Conservation (phyloP, 2,797 vertebrate species). For the Spondyliosoma cantharus region DNA sequence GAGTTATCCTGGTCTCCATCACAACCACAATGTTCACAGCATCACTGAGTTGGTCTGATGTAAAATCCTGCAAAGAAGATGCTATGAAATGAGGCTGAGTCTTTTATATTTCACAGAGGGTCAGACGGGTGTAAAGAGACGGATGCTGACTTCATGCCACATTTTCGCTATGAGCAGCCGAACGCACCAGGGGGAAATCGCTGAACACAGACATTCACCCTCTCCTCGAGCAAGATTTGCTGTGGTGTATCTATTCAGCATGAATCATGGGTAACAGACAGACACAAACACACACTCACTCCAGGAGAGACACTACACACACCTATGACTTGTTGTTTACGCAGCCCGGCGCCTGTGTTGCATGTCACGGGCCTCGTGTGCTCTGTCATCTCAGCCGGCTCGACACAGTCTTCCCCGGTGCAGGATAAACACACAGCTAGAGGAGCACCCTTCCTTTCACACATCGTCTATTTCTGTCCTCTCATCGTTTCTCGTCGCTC, state of each 20-base stretch:
- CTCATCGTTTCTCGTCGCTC: constrained; percentile 16
- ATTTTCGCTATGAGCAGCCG: constrained; percentile 39
- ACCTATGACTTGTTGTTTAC: constrained; percentile 30
- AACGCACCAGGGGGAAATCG: constrained; percentile 9
- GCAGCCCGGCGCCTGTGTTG: constrained; percentile 17
- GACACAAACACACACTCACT: constrained; percentile 5
- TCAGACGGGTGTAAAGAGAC: constrained; percentile 49
- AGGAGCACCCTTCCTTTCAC: constrained; percentile 35
- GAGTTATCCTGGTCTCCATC: constrained; percentile 40
- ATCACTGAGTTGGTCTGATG: constrained; percentile 10
- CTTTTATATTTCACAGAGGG: constrained; percentile 33
- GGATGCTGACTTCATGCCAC: constrained; percentile 50
- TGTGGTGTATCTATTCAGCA: constrained; percentile 48
- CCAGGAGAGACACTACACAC: constrained; percentile 1
- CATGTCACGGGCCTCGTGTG: constrained; percentile 47
- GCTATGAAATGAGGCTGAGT: constrained; percentile 9
- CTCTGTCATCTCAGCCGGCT: constrained; percentile 62
- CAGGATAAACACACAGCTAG: constrained; percentile 69
- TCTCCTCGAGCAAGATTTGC: constrained; percentile 30
- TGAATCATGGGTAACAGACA: constrained; percentile 12
- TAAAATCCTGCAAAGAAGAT: constrained; percentile 28
- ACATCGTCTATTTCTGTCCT: constrained; percentile 32
- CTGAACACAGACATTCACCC: constrained; percentile 24
- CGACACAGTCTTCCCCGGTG: constrained; percentile 53
- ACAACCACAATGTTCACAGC: constrained; percentile 29